phyloP scores from a whole-genome alignment of 2,113 vertebrate species.

The Ursus arctos region DNA sequence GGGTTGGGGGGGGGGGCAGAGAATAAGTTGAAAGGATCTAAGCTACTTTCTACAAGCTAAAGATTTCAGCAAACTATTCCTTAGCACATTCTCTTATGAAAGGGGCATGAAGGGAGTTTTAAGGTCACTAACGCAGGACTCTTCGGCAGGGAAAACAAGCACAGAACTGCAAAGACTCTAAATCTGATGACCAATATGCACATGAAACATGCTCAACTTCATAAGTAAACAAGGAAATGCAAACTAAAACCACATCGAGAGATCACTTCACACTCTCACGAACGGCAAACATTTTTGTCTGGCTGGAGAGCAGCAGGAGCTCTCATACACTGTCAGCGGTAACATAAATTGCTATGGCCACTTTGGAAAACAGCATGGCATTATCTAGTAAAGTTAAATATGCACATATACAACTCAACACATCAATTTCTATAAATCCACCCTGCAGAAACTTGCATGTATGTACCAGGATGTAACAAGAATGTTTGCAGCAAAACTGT shows the following conservation, averaged over 20 bases:
- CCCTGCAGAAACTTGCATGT: background rate
- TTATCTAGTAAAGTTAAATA: slow-evolving; percentile 27
- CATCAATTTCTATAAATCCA: slow-evolving; percentile 1
- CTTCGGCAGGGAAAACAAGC: background rate
- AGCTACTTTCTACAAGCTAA: background rate
- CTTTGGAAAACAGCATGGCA: slow-evolving; percentile 15
- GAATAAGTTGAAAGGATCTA: slow-evolving; percentile 40
- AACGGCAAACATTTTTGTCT: background rate
- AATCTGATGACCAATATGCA: background rate
- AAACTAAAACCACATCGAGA: background rate
- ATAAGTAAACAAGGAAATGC: slow-evolving; percentile 41
- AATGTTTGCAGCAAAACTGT: background rate
- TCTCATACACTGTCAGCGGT: background rate
- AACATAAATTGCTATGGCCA: background rate
- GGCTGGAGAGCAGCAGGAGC: background rate
- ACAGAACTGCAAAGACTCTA: slow-evolving; percentile 5
- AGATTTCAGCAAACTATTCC: slow-evolving; percentile 23
- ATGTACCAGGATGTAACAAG: slow-evolving; percentile 16
- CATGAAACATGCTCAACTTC: background rate
- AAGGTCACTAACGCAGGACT: background rate
- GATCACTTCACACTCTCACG: background rate
- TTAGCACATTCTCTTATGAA: background rate
- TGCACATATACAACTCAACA: background rate
- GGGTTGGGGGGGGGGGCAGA: background rate
- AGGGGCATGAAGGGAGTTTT: background rate